These are phyloP conservation scores for Hylia prasina DNA, from an alignment of 2,113 vertebrate species.

Conservation along the genomic window DNA sequence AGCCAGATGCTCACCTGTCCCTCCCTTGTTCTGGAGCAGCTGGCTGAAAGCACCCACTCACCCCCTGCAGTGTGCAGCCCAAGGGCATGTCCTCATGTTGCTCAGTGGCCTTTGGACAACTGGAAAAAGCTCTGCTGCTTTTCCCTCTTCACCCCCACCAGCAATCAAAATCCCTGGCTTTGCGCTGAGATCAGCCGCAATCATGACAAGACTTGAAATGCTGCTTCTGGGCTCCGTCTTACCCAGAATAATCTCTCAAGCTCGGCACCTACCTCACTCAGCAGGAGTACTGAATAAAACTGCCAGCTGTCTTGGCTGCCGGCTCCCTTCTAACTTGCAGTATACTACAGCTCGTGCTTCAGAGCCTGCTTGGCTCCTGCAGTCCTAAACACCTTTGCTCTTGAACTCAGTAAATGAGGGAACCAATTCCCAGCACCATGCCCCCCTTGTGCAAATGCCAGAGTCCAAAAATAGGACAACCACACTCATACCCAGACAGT, in stretches of 20 bases:
- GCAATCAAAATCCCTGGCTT: conserved; percentile 36
- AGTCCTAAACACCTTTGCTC: conserved; percentile 6
- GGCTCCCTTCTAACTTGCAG: conserved; percentile 22
- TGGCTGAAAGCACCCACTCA: not conserved
- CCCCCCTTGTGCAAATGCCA: not conserved
- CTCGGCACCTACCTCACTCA: conserved; percentile 5
- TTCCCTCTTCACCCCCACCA: not conserved
- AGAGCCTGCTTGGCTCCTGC: not conserved
- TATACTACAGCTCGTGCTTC: not conserved
- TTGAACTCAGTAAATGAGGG: not conserved
- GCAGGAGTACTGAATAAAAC: not conserved
- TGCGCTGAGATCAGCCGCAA: conserved; percentile 14
- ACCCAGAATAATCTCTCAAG: conserved; percentile 25
- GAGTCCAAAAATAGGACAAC: conserved; percentile 37
- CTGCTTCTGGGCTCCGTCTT: conserved; percentile 17
- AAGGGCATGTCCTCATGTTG: not conserved
- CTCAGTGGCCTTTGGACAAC: not conserved
- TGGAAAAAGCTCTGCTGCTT: not conserved
- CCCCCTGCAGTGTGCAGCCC: not conserved
- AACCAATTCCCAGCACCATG: not conserved
- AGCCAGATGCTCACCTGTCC: not conserved
- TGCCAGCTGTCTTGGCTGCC: conserved; percentile 33
- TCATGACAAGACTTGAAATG: conserved; percentile 61
- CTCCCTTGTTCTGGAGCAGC: conserved; percentile 23
- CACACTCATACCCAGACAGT: not conserved